Evolutionary conservation across 2,113 vertebrate species (phyloP).

Genomic region (Pavo muticus): DNA sequence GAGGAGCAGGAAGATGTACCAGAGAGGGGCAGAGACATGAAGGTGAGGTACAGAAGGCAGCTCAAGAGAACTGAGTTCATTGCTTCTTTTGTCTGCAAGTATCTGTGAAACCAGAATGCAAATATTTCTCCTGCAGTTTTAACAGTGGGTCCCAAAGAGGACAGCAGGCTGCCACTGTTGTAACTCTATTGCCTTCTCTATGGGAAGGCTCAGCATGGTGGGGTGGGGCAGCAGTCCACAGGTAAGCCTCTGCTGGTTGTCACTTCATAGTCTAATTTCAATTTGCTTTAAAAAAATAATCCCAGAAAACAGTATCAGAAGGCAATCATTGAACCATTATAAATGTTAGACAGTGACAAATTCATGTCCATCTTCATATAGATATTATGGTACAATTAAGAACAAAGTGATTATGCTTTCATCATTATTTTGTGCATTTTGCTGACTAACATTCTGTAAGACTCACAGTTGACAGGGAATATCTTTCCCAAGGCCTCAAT

Average conservation of each 20-base stretch:
- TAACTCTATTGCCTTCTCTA: background rate
- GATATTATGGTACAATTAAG: background rate
- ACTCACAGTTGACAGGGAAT: background rate
- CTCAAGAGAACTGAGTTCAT: background rate
- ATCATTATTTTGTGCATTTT: background rate
- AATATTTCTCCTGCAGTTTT: background rate
- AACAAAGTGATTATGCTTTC: background rate
- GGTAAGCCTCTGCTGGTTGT: background rate
- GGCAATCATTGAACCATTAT: background rate
- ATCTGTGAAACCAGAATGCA: background rate
- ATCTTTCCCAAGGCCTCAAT: background rate
- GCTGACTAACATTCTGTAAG: background rate
- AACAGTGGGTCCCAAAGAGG: background rate
- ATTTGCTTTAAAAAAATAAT: background rate
- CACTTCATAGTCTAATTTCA: no score
- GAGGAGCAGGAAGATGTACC: background rate
- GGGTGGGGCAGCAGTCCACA: background rate
- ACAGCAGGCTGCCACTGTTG: background rate
- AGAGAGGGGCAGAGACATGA: background rate
- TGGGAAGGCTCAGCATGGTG: background rate
- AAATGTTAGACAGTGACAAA: background rate
- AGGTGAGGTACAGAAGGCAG: background rate
- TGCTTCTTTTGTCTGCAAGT: background rate
- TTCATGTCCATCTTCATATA: background rate
- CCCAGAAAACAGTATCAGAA: background rate